These are phyloP conservation scores for Calameuta idolon DNA, from an alignment of 2,888 invertebrate genomes.

Conservation along the genomic window DNA sequence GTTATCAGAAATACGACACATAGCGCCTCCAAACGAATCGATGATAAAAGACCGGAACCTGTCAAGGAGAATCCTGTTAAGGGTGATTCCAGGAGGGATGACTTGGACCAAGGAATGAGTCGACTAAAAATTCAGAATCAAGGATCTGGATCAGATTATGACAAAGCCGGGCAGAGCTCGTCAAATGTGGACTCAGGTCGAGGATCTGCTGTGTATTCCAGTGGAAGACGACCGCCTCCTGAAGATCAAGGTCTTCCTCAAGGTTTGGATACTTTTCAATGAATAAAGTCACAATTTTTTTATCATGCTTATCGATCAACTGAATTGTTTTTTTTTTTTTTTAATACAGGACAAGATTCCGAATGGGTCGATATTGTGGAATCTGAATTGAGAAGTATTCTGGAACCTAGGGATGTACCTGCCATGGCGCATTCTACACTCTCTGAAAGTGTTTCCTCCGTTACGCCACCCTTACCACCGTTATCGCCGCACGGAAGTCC, in stretches of 20 bases:
- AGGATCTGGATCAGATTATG: slow-evolving; percentile 73
- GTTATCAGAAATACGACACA: slow-evolving; percentile 25
- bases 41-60: slow-evolving; percentile 38
- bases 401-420: slow-evolving; percentile 79
- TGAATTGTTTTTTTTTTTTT: not conserved
- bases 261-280: slow-evolving; percentile 45
- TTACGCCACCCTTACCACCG: slow-evolving; percentile 84
- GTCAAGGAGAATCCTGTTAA: slow-evolving; percentile 34
- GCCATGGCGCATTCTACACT: slow-evolving; percentile 76
- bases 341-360: slow-evolving; percentile 71
- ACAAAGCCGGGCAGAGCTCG: slow-evolving; percentile 79
- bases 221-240: slow-evolving; percentile 74
- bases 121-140: slow-evolving; percentile 60
- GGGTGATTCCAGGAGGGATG: slow-evolving; percentile 52
- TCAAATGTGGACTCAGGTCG: slow-evolving; percentile 84
- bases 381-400: slow-evolving; percentile 81
- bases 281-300: slow-evolving; percentile 13
- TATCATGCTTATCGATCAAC: slow-evolving; percentile 10
- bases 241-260: slow-evolving; percentile 61
- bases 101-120: slow-evolving; percentile 58
- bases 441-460: slow-evolving; percentile 77
- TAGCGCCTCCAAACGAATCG: slow-evolving; percentile 44
- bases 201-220: slow-evolving; percentile 85
- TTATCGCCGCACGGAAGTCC: slow-evolving; percentile 76
- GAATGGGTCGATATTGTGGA: slow-evolving; percentile 88